phyloP scores from a whole-genome alignment of 2,888 invertebrate genomes.

The Melanophora roralis region DNA sequence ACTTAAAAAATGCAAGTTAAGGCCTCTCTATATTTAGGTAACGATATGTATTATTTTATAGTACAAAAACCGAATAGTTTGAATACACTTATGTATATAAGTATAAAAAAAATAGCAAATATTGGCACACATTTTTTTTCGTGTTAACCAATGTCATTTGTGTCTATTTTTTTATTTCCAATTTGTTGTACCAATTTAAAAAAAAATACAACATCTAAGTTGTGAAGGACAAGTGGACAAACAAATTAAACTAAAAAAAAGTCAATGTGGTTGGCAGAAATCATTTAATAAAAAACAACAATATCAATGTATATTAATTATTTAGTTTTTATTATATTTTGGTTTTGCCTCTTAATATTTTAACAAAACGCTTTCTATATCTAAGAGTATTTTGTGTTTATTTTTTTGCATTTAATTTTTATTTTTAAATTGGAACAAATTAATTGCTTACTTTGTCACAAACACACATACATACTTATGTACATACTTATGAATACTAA shows the following conservation, averaged over 20 bases:
- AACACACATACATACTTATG: neutral
- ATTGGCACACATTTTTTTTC: constrained; percentile 52
- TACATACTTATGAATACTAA: no score
- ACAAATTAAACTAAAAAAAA: constrained; percentile 3
- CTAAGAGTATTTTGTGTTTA: neutral
- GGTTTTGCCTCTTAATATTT: constrained; percentile 1
- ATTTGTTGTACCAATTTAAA: neutral
- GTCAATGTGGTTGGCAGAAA: neutral
- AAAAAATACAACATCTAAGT: constrained; percentile 6
- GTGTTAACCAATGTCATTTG: constrained; percentile 20
- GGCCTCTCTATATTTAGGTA: no score
- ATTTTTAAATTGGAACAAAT: constrained; percentile 49
- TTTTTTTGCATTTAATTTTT: neutral
- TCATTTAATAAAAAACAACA: constrained; percentile 6
- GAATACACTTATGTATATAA: no score
- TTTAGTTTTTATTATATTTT: constrained; percentile 37
- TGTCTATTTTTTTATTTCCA: neutral
- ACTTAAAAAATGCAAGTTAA: no score
- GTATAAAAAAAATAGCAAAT: neutral
- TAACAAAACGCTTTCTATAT: neutral
- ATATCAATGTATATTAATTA: constrained; percentile 20
- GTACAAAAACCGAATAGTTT: no score
- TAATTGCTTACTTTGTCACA: constrained; percentile 51
- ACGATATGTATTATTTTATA: no score
- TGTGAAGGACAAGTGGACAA: constrained; percentile 53